A percentile compares a stretch with the other conserved stretches of the same genome.
phyloP scores from a whole-genome alignment of 2,888 invertebrate species.

The Ditula angustiorana region DNA sequence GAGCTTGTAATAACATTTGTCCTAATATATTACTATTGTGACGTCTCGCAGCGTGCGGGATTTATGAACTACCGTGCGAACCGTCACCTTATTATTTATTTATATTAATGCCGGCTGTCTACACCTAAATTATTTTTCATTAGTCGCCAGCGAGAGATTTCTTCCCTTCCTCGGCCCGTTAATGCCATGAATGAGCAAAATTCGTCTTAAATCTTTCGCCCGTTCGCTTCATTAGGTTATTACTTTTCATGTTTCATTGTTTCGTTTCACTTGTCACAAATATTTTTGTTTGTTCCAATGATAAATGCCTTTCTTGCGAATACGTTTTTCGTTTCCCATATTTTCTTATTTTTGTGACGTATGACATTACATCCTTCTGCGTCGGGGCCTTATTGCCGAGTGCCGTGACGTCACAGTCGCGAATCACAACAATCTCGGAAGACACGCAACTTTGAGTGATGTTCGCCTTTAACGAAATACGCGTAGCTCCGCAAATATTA shows the following conservation, averaged over 20 bases:
- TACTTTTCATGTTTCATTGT: constrained; percentile 40
- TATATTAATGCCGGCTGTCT: constrained; percentile 77
- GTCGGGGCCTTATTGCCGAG: constrained; percentile 35
- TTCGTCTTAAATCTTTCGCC: constrained; percentile 35
- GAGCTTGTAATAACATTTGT: constrained; percentile 83
- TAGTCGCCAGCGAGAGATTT: constrained; percentile 59
- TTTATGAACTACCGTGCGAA: constrained; percentile 79
- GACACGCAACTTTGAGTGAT: constrained; percentile 39
- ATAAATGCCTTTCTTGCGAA: constrained; percentile 29
- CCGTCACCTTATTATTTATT: constrained; percentile 78
- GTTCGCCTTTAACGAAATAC: constrained; percentile 22
- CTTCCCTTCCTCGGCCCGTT: constrained; percentile 47
- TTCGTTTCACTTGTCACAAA: constrained; percentile 36
- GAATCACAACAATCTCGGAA: constrained; percentile 35
- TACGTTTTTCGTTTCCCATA: constrained; percentile 29
- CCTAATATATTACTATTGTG: constrained; percentile 83
- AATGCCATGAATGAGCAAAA: constrained; percentile 63
- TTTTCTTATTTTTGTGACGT: constrained; percentile 38
- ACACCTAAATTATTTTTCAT: constrained; percentile 75
- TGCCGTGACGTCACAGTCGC: constrained; percentile 30
- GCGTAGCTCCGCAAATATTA: constrained; percentile 9
- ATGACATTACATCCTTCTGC: constrained; percentile 36
- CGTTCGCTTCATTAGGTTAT: constrained; percentile 38
- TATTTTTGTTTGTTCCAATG: constrained; percentile 32
- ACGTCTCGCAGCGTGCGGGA: constrained; percentile 72